Evolutionary conservation across 2,113 vertebrate genomes (phyloP).

Genomic region (Eudorcas thomsonii): DNA sequence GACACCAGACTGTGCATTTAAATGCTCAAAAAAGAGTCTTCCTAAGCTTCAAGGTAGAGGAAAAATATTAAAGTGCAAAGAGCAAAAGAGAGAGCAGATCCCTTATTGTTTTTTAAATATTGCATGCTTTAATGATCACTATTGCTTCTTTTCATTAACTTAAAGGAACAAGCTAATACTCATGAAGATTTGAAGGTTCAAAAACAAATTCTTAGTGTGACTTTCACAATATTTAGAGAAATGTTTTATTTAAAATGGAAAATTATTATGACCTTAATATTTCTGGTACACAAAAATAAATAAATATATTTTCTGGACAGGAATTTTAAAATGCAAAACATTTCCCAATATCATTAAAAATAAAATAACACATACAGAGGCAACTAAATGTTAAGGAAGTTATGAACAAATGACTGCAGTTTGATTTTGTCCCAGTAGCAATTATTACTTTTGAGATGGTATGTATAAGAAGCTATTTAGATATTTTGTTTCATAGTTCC

Average conservation of each 20-base stretch:
- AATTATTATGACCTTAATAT: background rate
- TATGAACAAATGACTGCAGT: background rate
- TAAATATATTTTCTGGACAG: background rate
- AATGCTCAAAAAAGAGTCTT: background rate
- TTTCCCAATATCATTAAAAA: background rate
- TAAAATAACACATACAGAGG: background rate
- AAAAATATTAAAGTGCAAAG: slow-evolving; percentile 15
- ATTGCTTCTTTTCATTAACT: slow-evolving; percentile 40
- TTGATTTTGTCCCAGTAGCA: background rate
- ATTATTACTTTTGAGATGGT: background rate
- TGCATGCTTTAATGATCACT: slow-evolving; percentile 54
- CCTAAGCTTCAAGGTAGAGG: background rate
- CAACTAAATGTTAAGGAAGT: background rate
- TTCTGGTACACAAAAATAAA: background rate
- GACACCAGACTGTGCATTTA: background rate
- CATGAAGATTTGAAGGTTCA: slow-evolving; percentile 26
- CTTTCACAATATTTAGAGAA: background rate
- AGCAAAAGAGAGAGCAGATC: background rate
- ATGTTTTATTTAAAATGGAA: background rate
- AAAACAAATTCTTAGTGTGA: background rate
- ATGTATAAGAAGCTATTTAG: background rate
- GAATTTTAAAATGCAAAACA: background rate
- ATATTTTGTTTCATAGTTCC: background rate
- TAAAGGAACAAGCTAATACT: slow-evolving; percentile 59
- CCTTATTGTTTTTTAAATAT: slow-evolving; percentile 57